These are phyloP conservation scores for Sciaenops ocellatus DNA, from an alignment of 2,797 vertebrate species.

Conservation along the genomic window DNA sequence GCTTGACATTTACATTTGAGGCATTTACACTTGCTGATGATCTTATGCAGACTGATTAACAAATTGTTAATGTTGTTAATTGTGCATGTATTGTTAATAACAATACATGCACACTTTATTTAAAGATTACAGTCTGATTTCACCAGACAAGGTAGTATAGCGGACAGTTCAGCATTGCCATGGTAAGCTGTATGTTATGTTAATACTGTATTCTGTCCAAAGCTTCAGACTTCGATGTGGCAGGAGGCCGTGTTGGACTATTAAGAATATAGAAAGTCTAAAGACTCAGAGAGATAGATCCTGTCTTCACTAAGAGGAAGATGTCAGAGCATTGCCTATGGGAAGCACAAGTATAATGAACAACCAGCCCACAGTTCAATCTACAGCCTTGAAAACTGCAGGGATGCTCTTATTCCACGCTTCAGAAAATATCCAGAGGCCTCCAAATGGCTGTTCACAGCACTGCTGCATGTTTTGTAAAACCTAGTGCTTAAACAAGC, in stretches of 20 bases:
- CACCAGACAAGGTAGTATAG: neutral
- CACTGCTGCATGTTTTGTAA: conserved; percentile 33
- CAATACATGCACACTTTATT: neutral
- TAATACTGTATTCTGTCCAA: conserved; percentile 24
- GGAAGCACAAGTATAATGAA: conserved; percentile 48
- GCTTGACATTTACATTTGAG: conserved; percentile 42
- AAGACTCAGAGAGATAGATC: conserved; percentile 34
- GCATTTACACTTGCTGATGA: conserved; percentile 1
- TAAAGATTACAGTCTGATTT: neutral
- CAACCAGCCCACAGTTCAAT: conserved; percentile 32
- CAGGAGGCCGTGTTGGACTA: conserved; percentile 12
- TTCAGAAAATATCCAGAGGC: conserved; percentile 46
- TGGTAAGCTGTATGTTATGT: neutral
- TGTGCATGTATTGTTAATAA: no score
- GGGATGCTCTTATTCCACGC: conserved; percentile 38
- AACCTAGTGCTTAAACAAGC: conserved; percentile 22
- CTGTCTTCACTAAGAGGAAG: conserved; percentile 37
- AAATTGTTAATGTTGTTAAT: no score
- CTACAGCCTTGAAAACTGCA: conserved; percentile 47
- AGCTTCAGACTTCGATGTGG: conserved; percentile 39
- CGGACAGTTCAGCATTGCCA: neutral
- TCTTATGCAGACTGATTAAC: neutral
- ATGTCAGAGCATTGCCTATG: conserved; percentile 50
- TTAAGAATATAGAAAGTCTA: conserved; percentile 39
- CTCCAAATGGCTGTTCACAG: conserved; percentile 37